Conservation (phyloP, 2,888 invertebrate species). For the Scotopteryx bipunctaria region DNA sequence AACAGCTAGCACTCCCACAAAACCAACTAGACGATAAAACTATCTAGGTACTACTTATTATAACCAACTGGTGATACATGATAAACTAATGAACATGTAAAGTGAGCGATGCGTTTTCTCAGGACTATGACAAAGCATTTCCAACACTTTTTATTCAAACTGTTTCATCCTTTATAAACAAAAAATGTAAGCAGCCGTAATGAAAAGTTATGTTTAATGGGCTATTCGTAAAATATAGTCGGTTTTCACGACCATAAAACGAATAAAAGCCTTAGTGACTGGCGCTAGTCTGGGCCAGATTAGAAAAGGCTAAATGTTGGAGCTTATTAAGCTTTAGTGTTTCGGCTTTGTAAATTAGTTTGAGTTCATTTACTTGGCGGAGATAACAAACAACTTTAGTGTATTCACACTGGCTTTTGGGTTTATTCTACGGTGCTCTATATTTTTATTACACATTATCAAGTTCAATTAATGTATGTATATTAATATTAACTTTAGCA, state of each 20-base stretch:
- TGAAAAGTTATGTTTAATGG: slow-evolving; percentile 43
- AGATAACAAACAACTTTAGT: slow-evolving; percentile 6
- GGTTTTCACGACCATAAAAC: slow-evolving; percentile 11
- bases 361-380: slow-evolving; percentile 11
- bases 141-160: slow-evolving; percentile 44
- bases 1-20: not conserved
- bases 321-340: slow-evolving; percentile 15
- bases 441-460: too few relatives aligned
- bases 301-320: slow-evolving; percentile 26
- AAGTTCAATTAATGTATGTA: too few relatives aligned
- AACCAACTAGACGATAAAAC: too few relatives aligned
- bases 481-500: too few relatives aligned
- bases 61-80: too few relatives aligned
- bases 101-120: not conserved
- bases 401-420: not conserved
- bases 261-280: slow-evolving; percentile 22
- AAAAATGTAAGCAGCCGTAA: slow-evolving; percentile 38
- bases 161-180: slow-evolving; percentile 37
- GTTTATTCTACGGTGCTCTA: not conserved
- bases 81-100: too few relatives aligned
- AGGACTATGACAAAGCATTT: slow-evolving; percentile 32
- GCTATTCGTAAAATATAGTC: slow-evolving; percentile 29
- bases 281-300: slow-evolving; percentile 23
- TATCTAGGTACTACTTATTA: too few relatives aligned
- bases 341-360: slow-evolving; percentile 17